Conservation (phyloP, 1,140 invertebrate genomes). For the Procambarus clarkii region DNA sequence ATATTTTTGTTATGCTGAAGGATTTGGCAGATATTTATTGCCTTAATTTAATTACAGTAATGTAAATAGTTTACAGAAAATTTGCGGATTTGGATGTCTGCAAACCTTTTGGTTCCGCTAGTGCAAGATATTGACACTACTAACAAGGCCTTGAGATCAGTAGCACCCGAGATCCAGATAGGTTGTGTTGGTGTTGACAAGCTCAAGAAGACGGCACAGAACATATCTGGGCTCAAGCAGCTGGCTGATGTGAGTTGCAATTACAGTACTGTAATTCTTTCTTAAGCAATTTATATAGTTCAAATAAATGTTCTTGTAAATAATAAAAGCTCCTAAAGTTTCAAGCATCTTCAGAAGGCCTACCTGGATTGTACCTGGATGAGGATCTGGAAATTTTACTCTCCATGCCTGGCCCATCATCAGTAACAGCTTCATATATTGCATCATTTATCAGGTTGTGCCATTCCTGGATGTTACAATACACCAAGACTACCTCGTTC, state of each 20-base stretch:
- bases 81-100: conserved; percentile 65
- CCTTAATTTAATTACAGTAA: no score
- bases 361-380: no score
- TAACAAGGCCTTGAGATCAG: conserved; percentile 60
- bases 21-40: no score
- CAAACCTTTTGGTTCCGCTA: conserved; percentile 60
- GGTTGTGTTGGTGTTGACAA: conserved; percentile 81
- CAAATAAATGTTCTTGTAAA: no score
- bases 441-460: conserved; percentile 82
- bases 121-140: conserved; percentile 67
- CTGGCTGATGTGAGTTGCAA: conserved; percentile 70
- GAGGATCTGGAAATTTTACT: no score
- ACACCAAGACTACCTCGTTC: conserved; percentile 89
- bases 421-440: no score
- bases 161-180: conserved; percentile 71
- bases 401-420: no score
- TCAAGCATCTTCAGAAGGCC: no score
- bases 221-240: conserved; percentile 64
- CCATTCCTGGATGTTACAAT: conserved; percentile 86
- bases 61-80: conserved; percentile 66
- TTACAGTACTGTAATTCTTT: conserved; percentile 71
- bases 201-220: conserved; percentile 78
- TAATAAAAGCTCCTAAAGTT: no score
- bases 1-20: no score
- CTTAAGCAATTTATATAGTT: not conserved